phyloP scores from a whole-genome alignment of 2,888 invertebrate species.

The Spodoptera picta region DNA sequence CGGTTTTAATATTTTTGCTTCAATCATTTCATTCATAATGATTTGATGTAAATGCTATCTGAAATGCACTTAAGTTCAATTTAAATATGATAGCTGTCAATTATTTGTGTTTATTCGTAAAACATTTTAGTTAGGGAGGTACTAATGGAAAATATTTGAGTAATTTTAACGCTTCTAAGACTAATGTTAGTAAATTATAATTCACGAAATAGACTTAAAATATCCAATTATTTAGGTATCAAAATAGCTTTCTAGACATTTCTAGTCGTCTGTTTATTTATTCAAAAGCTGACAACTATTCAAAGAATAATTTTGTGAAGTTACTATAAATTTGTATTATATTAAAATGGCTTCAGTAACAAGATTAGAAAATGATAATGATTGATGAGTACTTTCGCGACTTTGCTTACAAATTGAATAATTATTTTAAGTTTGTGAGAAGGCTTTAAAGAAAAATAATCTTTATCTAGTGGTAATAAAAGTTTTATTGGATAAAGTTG shows the following conservation, averaged over 20 bases:
- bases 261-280: slow-evolving; percentile 9
- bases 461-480: no score
- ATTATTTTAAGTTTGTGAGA: slow-evolving; percentile 6
- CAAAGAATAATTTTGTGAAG: slow-evolving; percentile 13
- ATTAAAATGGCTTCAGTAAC: slow-evolving; percentile 5
- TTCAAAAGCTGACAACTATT: slow-evolving; percentile 19
- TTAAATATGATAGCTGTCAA: no score
- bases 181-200: slow-evolving; percentile 4
- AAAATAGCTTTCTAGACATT: slow-evolving; percentile 6
- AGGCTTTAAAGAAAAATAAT: background rate
- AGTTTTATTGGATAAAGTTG: no score
- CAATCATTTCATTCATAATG: no score
- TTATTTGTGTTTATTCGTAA: background rate
- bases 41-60: no score
- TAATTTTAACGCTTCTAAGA: slow-evolving; percentile 9
- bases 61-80: no score
- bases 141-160: background rate
- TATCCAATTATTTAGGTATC: slow-evolving; percentile 6
- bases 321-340: slow-evolving; percentile 21
- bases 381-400: slow-evolving; percentile 35
- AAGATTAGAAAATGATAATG: slow-evolving; percentile 20
- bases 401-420: slow-evolving; percentile 5
- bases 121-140: slow-evolving; percentile 9
- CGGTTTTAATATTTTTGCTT: no score
- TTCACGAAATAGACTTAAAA: slow-evolving; percentile 1